A percentile compares a stretch with the other conserved stretches of the same genome.
phyloP scores from a whole-genome alignment of 1,140 invertebrate species.

The Choristoneura fumiferana region DNA sequence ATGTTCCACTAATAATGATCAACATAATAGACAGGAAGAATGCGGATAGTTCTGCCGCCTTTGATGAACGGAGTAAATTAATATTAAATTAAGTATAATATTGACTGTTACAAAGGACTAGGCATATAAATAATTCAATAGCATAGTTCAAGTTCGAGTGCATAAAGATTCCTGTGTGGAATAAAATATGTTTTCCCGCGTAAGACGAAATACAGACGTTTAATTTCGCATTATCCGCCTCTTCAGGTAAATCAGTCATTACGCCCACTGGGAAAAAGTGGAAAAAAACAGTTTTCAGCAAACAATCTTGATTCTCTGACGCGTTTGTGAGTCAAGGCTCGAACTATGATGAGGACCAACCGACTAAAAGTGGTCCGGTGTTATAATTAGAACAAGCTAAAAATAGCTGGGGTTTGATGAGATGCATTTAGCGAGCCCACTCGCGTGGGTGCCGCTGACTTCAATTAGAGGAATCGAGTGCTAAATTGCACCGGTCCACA shows the following conservation, averaged over 20 bases:
- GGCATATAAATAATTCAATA: slow-evolving; percentile 4
- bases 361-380: slow-evolving; percentile 42
- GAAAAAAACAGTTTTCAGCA: neutral
- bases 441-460: slow-evolving; percentile 56
- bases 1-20: slow-evolving; percentile 1
- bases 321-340: slow-evolving; percentile 5
- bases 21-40: slow-evolving; percentile 2
- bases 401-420: slow-evolving; percentile 50
- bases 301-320: slow-evolving; percentile 13
- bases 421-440: slow-evolving; percentile 38
- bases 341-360: neutral
- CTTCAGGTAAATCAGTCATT: slow-evolving; percentile 12
- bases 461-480: slow-evolving; percentile 46
- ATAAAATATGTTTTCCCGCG: neutral
- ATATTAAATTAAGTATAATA: slow-evolving; percentile 2
- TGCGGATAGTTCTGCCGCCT: slow-evolving; percentile 4
- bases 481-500: slow-evolving; percentile 35
- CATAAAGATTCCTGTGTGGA: neutral
- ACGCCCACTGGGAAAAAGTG: slow-evolving; percentile 5
- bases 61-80: neutral
- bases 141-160: neutral
- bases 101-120: neutral
- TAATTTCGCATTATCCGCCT: neutral
- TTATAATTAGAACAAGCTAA: slow-evolving; percentile 65
- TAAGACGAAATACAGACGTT: neutral